Percentiles rank a stretch among this genome's conserved stretches.
phyloP scores from a whole-genome alignment of 2,888 invertebrate genomes.

The Pachymerium ferrugineum region DNA sequence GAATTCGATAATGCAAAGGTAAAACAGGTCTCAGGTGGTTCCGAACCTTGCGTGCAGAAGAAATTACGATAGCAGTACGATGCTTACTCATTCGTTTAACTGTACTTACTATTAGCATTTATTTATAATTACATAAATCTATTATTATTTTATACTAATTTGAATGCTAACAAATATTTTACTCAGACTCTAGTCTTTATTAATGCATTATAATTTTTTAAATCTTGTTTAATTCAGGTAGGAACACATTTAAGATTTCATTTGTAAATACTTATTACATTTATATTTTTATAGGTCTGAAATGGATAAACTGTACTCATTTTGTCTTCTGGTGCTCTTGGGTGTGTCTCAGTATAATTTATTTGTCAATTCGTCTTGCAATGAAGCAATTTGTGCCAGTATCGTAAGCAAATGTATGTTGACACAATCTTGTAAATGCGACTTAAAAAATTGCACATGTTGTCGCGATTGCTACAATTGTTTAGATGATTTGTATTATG shows the following conservation, averaged over 20 bases:
- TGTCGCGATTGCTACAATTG: slow-evolving; percentile 90
- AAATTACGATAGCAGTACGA: neutral
- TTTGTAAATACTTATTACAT: neutral
- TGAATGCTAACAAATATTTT: no score
- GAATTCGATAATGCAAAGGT: neutral
- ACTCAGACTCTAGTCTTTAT: no score
- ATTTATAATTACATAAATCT: no score
- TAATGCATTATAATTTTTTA: no score
- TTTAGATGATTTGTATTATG: slow-evolving; percentile 77
- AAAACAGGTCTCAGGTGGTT: neutral
- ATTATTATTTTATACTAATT: no score
- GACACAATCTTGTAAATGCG: slow-evolving; percentile 93
- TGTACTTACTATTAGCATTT: no score
- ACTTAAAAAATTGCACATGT: slow-evolving; percentile 80
- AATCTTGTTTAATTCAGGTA: no score
- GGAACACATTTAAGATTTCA: no score
- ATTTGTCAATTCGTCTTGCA: slow-evolving; percentile 55
- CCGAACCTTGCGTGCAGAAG: neutral
- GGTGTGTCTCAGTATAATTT: neutral
- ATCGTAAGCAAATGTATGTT: slow-evolving; percentile 95
- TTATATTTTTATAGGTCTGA: neutral
- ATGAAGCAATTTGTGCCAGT: slow-evolving; percentile 91
- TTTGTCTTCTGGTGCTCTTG: neutral
- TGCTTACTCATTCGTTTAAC: neutral
- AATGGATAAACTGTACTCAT: neutral